Evolutionary conservation across 2,888 invertebrate species (phyloP).

Genomic region (Apoderus coryli): DNA sequence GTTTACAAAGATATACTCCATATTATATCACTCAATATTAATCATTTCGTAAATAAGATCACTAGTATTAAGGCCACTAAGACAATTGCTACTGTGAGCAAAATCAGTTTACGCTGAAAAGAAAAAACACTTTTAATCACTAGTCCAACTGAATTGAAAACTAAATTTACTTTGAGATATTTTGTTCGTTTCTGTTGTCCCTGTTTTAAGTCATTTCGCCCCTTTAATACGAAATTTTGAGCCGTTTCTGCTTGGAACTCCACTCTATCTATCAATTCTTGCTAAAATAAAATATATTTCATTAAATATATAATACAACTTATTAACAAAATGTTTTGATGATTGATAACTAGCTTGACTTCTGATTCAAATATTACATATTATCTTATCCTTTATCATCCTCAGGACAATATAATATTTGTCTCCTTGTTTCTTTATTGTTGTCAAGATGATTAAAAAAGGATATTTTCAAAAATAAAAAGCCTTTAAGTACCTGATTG

Average conservation of each 20-base stretch:
- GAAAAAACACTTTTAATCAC: slow-evolving; percentile 1
- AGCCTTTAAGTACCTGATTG: slow-evolving; percentile 40
- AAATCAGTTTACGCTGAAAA: slow-evolving; percentile 6
- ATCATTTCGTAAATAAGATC: no score
- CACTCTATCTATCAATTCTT: slow-evolving; percentile 49
- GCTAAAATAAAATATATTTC: no score
- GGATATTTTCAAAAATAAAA: neutral
- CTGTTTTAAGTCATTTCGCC: slow-evolving; percentile 38
- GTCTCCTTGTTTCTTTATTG: no score
- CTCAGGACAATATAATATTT: no score
- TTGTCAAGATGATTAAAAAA: no score
- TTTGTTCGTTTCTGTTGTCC: slow-evolving; percentile 37
- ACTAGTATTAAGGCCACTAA: no score
- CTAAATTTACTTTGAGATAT: slow-evolving; percentile 38
- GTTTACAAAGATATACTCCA: no score
- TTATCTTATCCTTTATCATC: no score
- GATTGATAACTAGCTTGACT: neutral
- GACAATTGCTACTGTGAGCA: no score
- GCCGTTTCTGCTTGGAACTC: slow-evolving; percentile 51
- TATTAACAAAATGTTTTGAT: no score
- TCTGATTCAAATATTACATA: neutral
- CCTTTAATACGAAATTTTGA: slow-evolving; percentile 41
- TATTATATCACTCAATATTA: no score
- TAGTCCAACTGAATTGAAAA: neutral
- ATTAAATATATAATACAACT: no score